Percentiles rank a stretch among this genome's conserved stretches.
Conservation (phyloP, 2,888 invertebrate genomes). For the Anagyrus pseudococci region DNA sequence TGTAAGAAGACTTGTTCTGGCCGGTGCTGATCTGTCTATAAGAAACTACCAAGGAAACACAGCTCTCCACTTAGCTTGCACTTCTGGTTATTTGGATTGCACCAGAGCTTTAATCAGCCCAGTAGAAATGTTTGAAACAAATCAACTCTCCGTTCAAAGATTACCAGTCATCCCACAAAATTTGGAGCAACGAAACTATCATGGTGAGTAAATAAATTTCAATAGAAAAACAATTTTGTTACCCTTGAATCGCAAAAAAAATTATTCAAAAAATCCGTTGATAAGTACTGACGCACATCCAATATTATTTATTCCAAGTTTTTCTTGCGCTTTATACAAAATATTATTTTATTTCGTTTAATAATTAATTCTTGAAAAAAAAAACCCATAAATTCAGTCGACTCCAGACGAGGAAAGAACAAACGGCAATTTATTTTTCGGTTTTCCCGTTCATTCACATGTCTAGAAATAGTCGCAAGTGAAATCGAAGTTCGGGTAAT, state of each 20-base stretch:
- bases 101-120: slow-evolving; percentile 77
- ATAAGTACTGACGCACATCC: too few species aligned
- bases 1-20: slow-evolving; percentile 77
- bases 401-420: slow-evolving; percentile 1
- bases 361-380: too few species aligned
- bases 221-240: not conserved
- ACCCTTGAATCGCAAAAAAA: too few species aligned
- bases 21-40: slow-evolving; percentile 71
- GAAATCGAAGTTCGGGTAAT: slow-evolving; percentile 34
- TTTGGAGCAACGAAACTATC: slow-evolving; percentile 84
- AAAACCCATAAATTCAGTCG: not conserved
- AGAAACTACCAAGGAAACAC: slow-evolving; percentile 83
- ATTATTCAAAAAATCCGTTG: too few species aligned
- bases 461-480: slow-evolving; percentile 22
- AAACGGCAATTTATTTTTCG: slow-evolving; percentile 22
- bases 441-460: slow-evolving; percentile 32
- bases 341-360: too few species aligned
- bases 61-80: slow-evolving; percentile 83
- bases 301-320: too few species aligned
- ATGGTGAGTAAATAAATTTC: slow-evolving; percentile 70
- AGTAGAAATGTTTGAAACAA: slow-evolving; percentile 57
- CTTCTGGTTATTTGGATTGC: slow-evolving; percentile 73
- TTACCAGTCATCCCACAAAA: slow-evolving; percentile 66
- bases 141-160: slow-evolving; percentile 52
- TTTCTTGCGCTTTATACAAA: too few species aligned